Conservation (phyloP, 2,888 invertebrate genomes). For the Octonoba sinensis region DNA sequence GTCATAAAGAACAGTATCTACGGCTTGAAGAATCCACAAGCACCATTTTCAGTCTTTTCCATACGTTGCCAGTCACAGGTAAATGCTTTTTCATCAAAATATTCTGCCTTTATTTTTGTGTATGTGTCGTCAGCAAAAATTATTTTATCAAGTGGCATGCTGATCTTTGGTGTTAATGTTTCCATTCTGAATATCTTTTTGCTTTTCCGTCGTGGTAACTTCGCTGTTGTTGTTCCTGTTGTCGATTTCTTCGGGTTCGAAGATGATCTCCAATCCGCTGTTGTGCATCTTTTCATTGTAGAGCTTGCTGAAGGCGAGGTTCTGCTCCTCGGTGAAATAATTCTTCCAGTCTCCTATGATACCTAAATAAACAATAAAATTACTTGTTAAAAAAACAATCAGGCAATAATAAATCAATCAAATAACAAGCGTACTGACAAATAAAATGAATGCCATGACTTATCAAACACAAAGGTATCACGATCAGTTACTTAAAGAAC, state of each 20-base stretch:
- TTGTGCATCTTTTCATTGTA: conserved; percentile 68
- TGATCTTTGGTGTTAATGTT: conserved; percentile 5
- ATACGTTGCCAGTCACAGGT: too few species aligned
- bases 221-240: conserved; percentile 48
- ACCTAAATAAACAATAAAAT: conserved; percentile 66
- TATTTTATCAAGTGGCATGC: conserved; percentile 27
- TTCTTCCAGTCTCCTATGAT: conserved; percentile 71
- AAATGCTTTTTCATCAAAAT: too few species aligned
- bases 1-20: too few species aligned
- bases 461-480: too few species aligned
- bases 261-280: conserved; percentile 59
- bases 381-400: not conserved
- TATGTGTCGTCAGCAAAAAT: too few species aligned
- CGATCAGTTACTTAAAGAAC: too few species aligned
- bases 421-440: not conserved
- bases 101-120: too few species aligned
- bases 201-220: not conserved
- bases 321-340: conserved; percentile 69
- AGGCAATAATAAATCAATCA: too few species aligned
- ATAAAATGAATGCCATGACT: not conserved
- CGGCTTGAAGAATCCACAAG: too few species aligned
- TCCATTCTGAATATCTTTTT: not conserved
- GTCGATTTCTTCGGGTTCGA: conserved; percentile 64
- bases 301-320: conserved; percentile 68
- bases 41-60: too few species aligned